Evolutionary conservation across 2,888 invertebrate genomes (phyloP), one percentile per base, ranked within the genome.

Genomic region (Drosophila buzzatii): DNA sequence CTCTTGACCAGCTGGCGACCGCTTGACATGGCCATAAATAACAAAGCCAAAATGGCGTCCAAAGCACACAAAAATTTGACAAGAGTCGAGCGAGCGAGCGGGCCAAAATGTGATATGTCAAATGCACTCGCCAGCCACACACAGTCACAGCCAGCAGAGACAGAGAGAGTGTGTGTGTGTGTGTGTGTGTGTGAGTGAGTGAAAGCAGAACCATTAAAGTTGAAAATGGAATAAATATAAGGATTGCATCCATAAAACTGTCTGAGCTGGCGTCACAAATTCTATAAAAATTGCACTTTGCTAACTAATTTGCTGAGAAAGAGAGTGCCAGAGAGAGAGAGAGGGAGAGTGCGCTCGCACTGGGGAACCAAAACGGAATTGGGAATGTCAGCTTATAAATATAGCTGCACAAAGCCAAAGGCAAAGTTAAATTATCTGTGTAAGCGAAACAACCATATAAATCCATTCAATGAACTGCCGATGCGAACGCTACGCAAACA

Each of bases 21-120:
- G 85, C 82, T 87, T 82, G 82, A 82, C 82, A 84, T 84, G 86
- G 81, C 84, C 84, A 88, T 84, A 84, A 84, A 84, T 84, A 84
- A 84, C 84, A 85, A 88, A 84, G 86, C 86, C 89, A 89, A 84
- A 84, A 88, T 84, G 84, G 83, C 84, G 84, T 80, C 84, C 88
- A 85, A 79, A 84, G 73, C 81, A 80, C 70, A 84, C 73, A 71
- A 68, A 76, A 67, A 65, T 71, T 77, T 65, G 78, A 78, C 75
- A 77, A 80, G 73, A 69, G 68, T 56, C 64, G 47, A 67, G 56
- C 56, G 49, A 49, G 23, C 66, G 39, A 66, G 70, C 71, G 66
- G 56, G 68, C 81, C 86, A 89, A 83, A 89, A 89, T 89, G 84
- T 81, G 89, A 85, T 89, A 86, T 85, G 89, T 85, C 85, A 85